Percentiles rank a stretch among this genome's conserved stretches.
Evolutionary conservation across 2,797 vertebrate genomes (phyloP).

Genomic region (Girardinus metallicus): DNA sequence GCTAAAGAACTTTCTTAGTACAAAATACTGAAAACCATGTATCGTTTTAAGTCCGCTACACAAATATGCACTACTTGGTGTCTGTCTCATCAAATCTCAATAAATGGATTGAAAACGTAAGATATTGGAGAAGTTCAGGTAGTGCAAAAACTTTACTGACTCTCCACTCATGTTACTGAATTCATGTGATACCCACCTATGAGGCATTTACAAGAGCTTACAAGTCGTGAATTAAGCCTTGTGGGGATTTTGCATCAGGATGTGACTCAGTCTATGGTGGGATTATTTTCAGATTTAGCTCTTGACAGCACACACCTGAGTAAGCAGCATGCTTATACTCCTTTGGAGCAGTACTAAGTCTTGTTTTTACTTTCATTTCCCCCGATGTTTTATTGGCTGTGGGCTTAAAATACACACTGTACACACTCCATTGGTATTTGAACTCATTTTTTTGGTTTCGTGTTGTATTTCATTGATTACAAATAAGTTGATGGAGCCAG

Average conservation of each 20-base stretch:
- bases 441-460: neutral
- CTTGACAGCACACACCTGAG: neutral
- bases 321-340: neutral
- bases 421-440: neutral
- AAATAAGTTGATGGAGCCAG: neutral
- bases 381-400: neutral
- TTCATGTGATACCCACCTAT: constrained; percentile 19
- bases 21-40: no score
- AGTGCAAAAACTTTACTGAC: constrained; percentile 17
- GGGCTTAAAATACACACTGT: neutral
- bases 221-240: constrained; percentile 9
- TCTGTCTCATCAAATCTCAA: neutral
- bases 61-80: neutral
- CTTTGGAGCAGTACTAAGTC: neutral
- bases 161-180: constrained; percentile 20
- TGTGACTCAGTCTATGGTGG: neutral
- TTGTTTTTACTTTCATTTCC: neutral
- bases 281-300: constrained; percentile 3
- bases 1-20: no score
- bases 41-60: neutral
- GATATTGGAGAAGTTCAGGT: neutral
- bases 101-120: neutral
- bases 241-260: constrained; percentile 12
- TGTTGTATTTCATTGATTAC: neutral
- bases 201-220: constrained; percentile 19